Conservation (phyloP, 2,113 vertebrate genomes). For the Cromileptes altivelis region DNA sequence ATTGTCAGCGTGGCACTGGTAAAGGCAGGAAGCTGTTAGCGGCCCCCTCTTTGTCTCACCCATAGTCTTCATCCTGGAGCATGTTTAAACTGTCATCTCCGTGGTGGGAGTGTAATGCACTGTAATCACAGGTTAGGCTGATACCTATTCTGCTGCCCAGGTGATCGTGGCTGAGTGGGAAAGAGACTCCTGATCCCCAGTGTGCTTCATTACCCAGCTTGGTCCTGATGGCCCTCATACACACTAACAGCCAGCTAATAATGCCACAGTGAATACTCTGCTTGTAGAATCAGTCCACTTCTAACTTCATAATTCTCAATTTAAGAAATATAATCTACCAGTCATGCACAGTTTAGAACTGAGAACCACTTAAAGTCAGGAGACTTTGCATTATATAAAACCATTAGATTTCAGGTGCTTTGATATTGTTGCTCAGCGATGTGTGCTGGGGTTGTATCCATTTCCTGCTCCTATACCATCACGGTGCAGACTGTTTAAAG, state of each 20-base stretch:
- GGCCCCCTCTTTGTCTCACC: slow-evolving; percentile 72
- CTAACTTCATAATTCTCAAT: slow-evolving; percentile 63
- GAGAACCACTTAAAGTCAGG: slow-evolving; percentile 46
- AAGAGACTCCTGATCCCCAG: slow-evolving; percentile 67
- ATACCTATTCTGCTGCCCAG: slow-evolving; percentile 79
- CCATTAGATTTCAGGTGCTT: slow-evolving; percentile 23
- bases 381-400: slow-evolving; percentile 21
- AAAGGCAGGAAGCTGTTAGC: slow-evolving; percentile 65
- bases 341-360: slow-evolving; percentile 41
- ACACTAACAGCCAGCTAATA: slow-evolving; percentile 70
- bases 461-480: slow-evolving; percentile 6
- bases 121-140: slow-evolving; percentile 86
- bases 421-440: slow-evolving; percentile 43
- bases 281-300: slow-evolving; percentile 49
- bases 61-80: slow-evolving; percentile 72
- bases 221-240: slow-evolving; percentile 68
- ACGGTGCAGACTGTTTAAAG: slow-evolving; percentile 9
- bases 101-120: slow-evolving; percentile 69
- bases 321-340: slow-evolving; percentile 57
- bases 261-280: slow-evolving; percentile 45
- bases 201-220: slow-evolving; percentile 75
- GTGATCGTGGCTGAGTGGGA: slow-evolving; percentile 74
- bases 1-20: slow-evolving; percentile 55
- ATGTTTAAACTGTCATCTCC: slow-evolving; percentile 75
- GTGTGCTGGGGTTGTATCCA: slow-evolving; percentile 21